Base-by-base conservation (phyloP, 2,888 invertebrate species). In the Buathra laborator region DNA sequence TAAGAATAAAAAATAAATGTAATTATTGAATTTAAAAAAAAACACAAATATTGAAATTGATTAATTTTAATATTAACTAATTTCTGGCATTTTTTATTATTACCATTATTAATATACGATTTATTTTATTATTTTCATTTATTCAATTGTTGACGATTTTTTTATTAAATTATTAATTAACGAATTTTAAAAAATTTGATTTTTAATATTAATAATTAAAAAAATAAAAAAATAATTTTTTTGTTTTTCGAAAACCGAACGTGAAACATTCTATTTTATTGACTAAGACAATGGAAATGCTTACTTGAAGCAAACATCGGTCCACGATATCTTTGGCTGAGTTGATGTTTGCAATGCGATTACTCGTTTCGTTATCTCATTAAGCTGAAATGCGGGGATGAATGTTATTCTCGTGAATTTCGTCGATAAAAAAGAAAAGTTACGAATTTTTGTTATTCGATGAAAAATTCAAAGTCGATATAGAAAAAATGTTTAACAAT, bases 261-360 rank as follows among this genome's bases (percentile, higher is more conserved):
- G 29, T 12, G 43, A 10, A 2, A 66, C 2, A 53, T 46, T 56
- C 0, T n/a, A 14, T 62, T 75, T 14, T 64, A 6, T 51, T 16
- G 12, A 44, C 29, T 7, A 19, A 56, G 10, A n/a, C n/a, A 46
- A 37, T 2, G 70, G 51, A 72, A 56, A 24, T 48, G 80, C 90
- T 93, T 93, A 95, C 95, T 94, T 94, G 89, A 95, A 95, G 90
- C 95, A 95, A 43, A 95, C 94, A 88, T 95, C 95, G 5, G 91
- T 91, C 94, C 95, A 95, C n/a, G 91, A 91, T 75, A 92, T 88
- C 64, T 88, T 90, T 48, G 91, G 89, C 91, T 92, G 93, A 86
- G 92, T 89, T 29, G 95, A 90, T 59, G 94, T 89, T 85, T 89
- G 88, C 46, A 81, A 80, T 53, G 85, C 91, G 66, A 95, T 94